Evolutionary conservation across 1,140 invertebrate genomes (phyloP), one percentile per base, ranked within the genome.

Genomic region (Caenorhabditis brenneri): DNA sequence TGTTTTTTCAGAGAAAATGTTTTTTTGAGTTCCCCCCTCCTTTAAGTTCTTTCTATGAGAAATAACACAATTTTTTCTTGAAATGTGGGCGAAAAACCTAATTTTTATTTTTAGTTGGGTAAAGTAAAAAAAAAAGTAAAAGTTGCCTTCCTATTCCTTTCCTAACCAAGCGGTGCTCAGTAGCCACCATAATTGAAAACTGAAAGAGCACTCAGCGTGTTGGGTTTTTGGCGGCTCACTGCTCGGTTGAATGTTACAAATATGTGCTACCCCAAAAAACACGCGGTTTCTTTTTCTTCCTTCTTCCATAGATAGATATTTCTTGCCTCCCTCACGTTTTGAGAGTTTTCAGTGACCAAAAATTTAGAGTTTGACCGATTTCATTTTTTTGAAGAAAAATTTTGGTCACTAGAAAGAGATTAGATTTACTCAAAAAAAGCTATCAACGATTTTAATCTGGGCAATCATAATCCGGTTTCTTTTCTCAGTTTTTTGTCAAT

Each of bases 171-270:
- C 65, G 15, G 31, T 22, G 65, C 65, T 74, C 36, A 74, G 65
- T 42, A 74, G 65, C 65, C 65, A 74, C 65, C 65, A 74, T 74
- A 74, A 74, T 74, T 74, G 36, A 74, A 74, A 74, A 74, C 65
- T 74, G 15, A 42, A 74, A 42, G 33, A 74, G 65, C 65, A 74
- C 65, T 74, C 65, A 74, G 36, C 65, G 19, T n/a, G 33, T 33
- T 65, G 58, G 58, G 58, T 33, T 36, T 74, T 74, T 42, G 65
- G 65, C 65, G 65, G 65, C 65, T 74, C 65, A 74, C 65, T 74
- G 36, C 27, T 31, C 36, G n/a, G 22, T n/a, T 36, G 36, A 74
- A 74, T 74, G 65, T 74, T 74, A 74, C 65, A 74, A 74, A 74
- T 74, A 74, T 74, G 65, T 74, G 65, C 36, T 33, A 74, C 65